A percentile compares a stretch with the other conserved stretches of the same genome.
Conservation (phyloP, 2,888 invertebrate species). For the Drosophila silvestris region DNA sequence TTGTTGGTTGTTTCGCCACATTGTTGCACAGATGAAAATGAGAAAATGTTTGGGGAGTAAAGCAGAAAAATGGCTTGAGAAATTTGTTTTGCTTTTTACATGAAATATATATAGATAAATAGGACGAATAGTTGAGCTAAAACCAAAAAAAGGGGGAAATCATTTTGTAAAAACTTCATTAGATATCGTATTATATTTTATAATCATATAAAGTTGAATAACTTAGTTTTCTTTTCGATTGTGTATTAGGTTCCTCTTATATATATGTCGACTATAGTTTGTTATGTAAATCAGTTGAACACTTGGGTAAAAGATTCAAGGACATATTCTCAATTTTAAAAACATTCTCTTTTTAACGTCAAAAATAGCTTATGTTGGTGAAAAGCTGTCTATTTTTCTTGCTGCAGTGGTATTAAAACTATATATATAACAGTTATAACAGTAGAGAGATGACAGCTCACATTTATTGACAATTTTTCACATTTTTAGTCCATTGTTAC, state of each 20-base stretch:
- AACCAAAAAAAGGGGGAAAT: neutral
- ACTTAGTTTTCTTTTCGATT: neutral
- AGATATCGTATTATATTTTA: neutral
- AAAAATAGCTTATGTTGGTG: no score
- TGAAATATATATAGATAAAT: neutral
- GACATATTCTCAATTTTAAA: neutral
- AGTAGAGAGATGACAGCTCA: neutral
- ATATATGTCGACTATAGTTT: neutral
- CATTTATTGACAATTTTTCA: neutral
- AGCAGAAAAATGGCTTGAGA: no score
- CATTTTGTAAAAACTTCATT: neutral
- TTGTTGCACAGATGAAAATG: slow-evolving; percentile 15
- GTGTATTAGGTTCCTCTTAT: no score
- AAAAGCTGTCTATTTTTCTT: neutral
- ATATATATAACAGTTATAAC: neutral
- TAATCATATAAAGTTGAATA: neutral
- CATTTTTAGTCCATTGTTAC: neutral
- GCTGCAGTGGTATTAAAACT: no score
- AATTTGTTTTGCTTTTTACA: neutral
- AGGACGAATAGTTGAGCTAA: neutral
- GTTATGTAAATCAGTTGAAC: neutral
- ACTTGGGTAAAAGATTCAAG: neutral
- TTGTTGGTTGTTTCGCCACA: slow-evolving; percentile 1
- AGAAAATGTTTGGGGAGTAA: neutral
- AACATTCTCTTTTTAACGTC: neutral